Evolutionary conservation across 2,113 vertebrate species (phyloP), one percentile per base, ranked within the genome.

Genomic region (Alosa alosa): DNA sequence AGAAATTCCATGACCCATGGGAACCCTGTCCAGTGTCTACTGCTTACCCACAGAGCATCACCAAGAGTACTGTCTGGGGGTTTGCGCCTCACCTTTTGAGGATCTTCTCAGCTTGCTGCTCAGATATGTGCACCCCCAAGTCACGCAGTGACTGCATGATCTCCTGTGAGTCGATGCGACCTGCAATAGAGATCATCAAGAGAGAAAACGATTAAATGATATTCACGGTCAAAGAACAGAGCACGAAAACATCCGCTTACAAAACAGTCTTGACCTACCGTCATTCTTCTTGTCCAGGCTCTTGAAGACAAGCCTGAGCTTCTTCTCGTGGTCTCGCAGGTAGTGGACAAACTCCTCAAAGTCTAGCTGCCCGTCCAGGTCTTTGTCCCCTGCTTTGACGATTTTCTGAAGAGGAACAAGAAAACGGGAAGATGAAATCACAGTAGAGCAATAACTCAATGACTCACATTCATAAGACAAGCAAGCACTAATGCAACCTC

Each of bases 321-420:
- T 99, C 94, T 99, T 99, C 90, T 99, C 98, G 0, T 99, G 98
- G 89, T 98, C 97, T 87, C 97, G 94, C 72, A 99, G 97, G 89
- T 99, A 99, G 91, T 98, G 97, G 82, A 99, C 98, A 87, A 99
- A 98, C 89, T 99, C 97, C 87, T 98, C 96, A 86, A 99, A 99
- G 93, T 99, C 98, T 86, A 99, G 92, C 90, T 98, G 98, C 68
- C 97, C 98, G 46, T 99, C 98, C 52, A 96, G 92, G 91, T 99
- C 97, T 90, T 98, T 98, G 90, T 99, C 98, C 68, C 97, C 98
- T 1, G 96, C 97, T 93, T 99, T 98, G 45, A 99, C 96, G 39
- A 99, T 96, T 98, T 98, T 99, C 98, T 99, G 93, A 7, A 82
- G 83, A 84, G 1, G 11, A 18, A 18, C 39, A 81, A 83, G 81